Base-by-base conservation (phyloP, 2,797 vertebrate genomes). In the Siniperca undulata region DNA sequence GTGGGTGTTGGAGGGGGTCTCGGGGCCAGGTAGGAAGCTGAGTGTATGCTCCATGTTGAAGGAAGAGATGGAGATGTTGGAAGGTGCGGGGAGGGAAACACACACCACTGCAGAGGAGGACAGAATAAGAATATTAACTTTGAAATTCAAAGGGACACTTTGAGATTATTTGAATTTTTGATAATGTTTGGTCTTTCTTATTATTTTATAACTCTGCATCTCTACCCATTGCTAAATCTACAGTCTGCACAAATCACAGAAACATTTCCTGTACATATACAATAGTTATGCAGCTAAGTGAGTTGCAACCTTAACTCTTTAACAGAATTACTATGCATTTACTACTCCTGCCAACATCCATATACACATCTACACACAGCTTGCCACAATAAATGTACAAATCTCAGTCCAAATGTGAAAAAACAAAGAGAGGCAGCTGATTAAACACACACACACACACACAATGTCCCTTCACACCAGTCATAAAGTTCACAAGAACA, bases 41-140 rank as follows among this genome's bases (percentile, higher is more conserved):
- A 95, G 89, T 0, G 64, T 82, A 62, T 95, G 94, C 69, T 92
- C 82, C 92, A 95, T 79, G 91, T 95, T 94, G 77, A 92, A 80
- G 62, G 95, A 95, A 7, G 84, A 69, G 70, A 95, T 90, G 75
- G 91, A 88, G 52, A 95, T 81, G 0, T 83, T 92, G 83, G 80
- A 46, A 5, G 95, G 95, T 3, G 88, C 74, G 0, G 91, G 85
- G 27, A 94, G 87, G 44, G 64, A 55, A 24, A 56, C 8, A 27
- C 66, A 46, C 17, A 38, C 55, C 40, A 30, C 91, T 93, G 82
- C 53, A 79, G 60, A 67, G 30, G 56, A 38, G 9, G 40, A 74
- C 19, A 67, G 30, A 71, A 50, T 2, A 10, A 50, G 2, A 12
- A 17, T 24, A 55, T 17, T 13, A 5, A 38, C 3, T 17, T 38